A percentile compares a stretch with the other conserved stretches of the same genome.
Conservation (phyloP, 2,888 invertebrate genomes). For the Panopea generosa region DNA sequence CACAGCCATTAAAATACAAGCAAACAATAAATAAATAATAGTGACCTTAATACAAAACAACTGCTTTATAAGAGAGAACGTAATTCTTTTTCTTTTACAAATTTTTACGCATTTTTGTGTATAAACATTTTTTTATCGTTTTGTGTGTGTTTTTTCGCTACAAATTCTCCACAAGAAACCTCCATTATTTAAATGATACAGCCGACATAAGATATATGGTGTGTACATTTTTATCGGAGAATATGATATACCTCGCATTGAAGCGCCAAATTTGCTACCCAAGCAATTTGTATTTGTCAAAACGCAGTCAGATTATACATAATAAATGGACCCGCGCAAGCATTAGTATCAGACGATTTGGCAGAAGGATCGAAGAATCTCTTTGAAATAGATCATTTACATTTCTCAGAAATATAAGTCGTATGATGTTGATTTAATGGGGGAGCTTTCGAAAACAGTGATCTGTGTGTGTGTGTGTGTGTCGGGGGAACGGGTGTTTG, state of each 20-base stretch:
- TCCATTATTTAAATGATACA: slow-evolving; percentile 9
- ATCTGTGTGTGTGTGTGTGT: too few species aligned
- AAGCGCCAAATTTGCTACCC: slow-evolving; percentile 59
- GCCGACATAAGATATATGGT: slow-evolving; percentile 55
- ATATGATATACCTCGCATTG: slow-evolving; percentile 44
- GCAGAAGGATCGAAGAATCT: slow-evolving; percentile 35
- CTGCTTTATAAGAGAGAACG: not conserved
- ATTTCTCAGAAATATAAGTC: slow-evolving; percentile 42
- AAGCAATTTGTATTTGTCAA: slow-evolving; percentile 61
- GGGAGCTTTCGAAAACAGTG: too few species aligned
- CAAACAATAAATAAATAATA: not conserved
- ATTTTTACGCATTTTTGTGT: too few species aligned
- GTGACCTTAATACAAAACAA: too few species aligned
- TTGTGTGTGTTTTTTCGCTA: not conserved
- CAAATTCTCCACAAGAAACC: not conserved
- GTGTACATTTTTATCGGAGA: slow-evolving; percentile 46
- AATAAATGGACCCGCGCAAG: slow-evolving; percentile 49
- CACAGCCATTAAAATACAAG: not conserved
- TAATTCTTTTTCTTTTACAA: not conserved
- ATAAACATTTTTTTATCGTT: too few species aligned
- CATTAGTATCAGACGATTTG: slow-evolving; percentile 57
- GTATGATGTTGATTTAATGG: slow-evolving; percentile 47
- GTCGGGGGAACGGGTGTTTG: too few species aligned
- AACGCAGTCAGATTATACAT: slow-evolving; percentile 48
- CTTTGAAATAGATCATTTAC: slow-evolving; percentile 48